Base-by-base conservation (phyloP, 1,140 invertebrate genomes). In the Halesus radiatus region DNA sequence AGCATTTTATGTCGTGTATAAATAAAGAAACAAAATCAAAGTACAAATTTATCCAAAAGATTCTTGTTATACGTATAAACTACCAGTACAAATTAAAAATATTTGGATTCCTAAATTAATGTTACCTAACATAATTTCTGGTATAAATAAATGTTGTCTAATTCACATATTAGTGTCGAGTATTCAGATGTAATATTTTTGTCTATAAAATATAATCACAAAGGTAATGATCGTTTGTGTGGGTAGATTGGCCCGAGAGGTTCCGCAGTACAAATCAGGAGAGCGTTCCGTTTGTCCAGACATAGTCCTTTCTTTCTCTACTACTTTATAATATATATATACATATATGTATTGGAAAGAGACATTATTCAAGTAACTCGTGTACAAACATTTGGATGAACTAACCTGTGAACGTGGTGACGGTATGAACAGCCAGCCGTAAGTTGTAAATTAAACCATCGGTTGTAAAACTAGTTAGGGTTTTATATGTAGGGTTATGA, bases 391-490 rank as follows among this genome's bases (percentile, higher is more conserved):
- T 68, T 78, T 50, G 58, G 68, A 45, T 52, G 68, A 62, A 82
- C 16, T 80, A 64, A 78, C n/a, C 66, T 77, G 78, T 60, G 62
- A 80, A 60, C 68, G 50, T 53, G 66, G 7, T 45, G 58, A 80
- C 52, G 79, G 78, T 68, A 52, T 26, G 72, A 52, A 76, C 78
- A 76, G 70, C 62, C 32, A 73, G 77, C 74, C 79, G 81, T 78
- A 78, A 73, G 60, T n/a, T 80, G 81, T 76, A 83, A 80, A 81
- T 72, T 76, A 88, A 89, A 88, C 89, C 87, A 84, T 86, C 86
- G 88, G 88, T 89, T 90, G 87, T 90, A 90, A 90, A 90, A 90
- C 88, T 89, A 88, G 80, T 82, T 89, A 90, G 87, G 86, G 85
- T 90, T 89, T 89, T 90, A 87, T 90, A 90, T 87, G 87, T 89